Base-by-base conservation (phyloP, 2,888 invertebrate genomes). In the Rhingia rostrata region DNA sequence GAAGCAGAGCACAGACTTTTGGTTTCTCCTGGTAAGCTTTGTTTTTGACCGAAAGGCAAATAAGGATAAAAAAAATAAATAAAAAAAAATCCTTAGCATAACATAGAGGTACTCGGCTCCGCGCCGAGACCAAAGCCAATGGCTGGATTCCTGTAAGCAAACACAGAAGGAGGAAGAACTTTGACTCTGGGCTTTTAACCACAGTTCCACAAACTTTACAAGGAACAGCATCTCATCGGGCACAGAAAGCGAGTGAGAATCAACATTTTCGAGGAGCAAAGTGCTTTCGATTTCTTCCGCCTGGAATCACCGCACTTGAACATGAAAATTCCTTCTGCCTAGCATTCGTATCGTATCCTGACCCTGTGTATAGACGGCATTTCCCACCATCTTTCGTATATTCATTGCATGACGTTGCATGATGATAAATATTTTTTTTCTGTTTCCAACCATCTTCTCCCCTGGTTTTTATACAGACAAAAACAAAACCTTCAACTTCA, bases 271-370 rank as follows among this genome's bases (percentile, higher is more conserved):
- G 37, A 39, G 30, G 58, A 60, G 56, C 35, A n/a, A 74, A 79
- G 22, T 61, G 70, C 70, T 80, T 79, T 80, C 80, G 84, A 80
- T 80, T 80, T 80, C 84, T 84, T 79, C 80, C 74, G 84, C 79
- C 58, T 80, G 64, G 51, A 64, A 74, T 79, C 80, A 66, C 22
- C 56, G 84, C 80, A 69, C 84, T 84, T 84, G 74, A 84, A 80
- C 74, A 69, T 53, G 47, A 53, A 56, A 73, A 82, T 30, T 10
- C 30, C 30, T 41, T 9, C 32, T 53, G 33, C 63, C 64, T 61
- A 58, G 30, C 30, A 63, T 70, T 35, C 41, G 69, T 70, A 51
- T 75, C 69, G 22, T 22, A 22, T 22, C 56, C 51, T 81, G 75
- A 66, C 64, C 75, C 66, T 39, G 33, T 22, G 22, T 22, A 22